Evolutionary conservation across 2,113 vertebrate genomes (phyloP), one percentile per base, ranked within the genome.

Genomic region (Microcebus murinus): DNA sequence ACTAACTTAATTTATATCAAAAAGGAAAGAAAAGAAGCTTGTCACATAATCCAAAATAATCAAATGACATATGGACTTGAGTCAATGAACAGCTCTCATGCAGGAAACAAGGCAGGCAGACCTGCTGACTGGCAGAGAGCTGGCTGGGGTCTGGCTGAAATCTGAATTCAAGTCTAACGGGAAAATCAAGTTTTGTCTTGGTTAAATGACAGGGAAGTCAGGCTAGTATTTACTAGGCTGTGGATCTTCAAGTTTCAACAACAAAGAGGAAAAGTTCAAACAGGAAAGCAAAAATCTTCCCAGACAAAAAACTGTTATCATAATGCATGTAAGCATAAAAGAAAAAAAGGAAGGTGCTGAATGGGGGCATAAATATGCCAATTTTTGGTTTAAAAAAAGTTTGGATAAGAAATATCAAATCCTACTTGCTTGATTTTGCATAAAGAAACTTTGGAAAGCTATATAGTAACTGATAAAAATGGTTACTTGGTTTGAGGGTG

Each of bases 1-100:
- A 90, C 25, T 1, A n/a, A 57, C 50, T 80, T 31, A 92, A 20
- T 7, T 73, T 79, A 45, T 63, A 84, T 59, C 55, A 80, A 71
- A 77, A 90, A 67, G n/a, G 36, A 52, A 57, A n/a, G 10, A 52
- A 90, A 12, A 89, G 92, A 97, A 93, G 6, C 23, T 91, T 50
- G 63, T 88, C 79, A 94, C 20, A 83, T 45, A 77, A 92, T 74
- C 71, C 96, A 97, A 97, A 95, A 48, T 81, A 92, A 76, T 94
- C 80, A 96, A 98, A 94, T n/a, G 95, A 90, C 85, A 86, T 29
- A 77, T 76, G 61, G 42, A 94, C 94, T 93, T 68, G 92, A 96
- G 94, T 70, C 10, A 59, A 0, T 79, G 71, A 94, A 59, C 71
- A 83, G 2, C 7, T 96, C 70, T 70, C 68, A 29, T 82, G 25